A percentile compares a stretch with the other conserved stretches of the same genome.
These are phyloP conservation scores for Cynopterus sphinx DNA, from an alignment of 2,797 vertebrate species.

Conservation along the genomic window DNA sequence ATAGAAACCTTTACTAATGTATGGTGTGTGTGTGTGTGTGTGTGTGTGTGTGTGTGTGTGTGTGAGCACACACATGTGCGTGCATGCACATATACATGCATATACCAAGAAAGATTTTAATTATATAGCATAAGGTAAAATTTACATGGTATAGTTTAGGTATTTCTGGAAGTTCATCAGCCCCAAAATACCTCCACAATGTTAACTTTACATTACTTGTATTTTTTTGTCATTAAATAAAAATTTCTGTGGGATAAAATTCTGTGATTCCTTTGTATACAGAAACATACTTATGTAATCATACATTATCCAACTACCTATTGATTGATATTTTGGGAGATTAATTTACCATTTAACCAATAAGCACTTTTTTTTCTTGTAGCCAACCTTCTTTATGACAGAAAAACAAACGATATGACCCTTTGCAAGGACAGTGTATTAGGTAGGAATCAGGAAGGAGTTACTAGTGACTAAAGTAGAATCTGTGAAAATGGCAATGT, in stretches of 20 bases:
- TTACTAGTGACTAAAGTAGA: too few species aligned
- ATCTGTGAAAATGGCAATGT: too few species aligned
- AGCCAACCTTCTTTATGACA: too few species aligned
- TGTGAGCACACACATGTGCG: neutral
- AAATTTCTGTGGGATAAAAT: neutral
- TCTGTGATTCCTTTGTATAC: neutral
- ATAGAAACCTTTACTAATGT: neutral
- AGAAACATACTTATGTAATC: neutral
- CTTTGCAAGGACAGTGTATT: too few species aligned
- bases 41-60: neutral
- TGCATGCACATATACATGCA: too few species aligned
- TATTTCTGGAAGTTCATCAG: neutral
- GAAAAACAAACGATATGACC: too few species aligned
- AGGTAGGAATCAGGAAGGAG: too few species aligned
- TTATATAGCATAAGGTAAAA: neutral
- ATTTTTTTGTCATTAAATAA: neutral
- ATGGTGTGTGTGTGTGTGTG: neutral
- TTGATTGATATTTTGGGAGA: neutral
- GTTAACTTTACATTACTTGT: neutral
- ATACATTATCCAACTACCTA: neutral
- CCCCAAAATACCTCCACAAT: neutral
- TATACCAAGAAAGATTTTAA: neutral
- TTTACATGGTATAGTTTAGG: neutral
- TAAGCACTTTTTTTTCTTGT: neutral
- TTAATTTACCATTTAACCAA: neutral